Conservation (phyloP, 2,113 vertebrate species). For the Poecilia latipinna region DNA sequence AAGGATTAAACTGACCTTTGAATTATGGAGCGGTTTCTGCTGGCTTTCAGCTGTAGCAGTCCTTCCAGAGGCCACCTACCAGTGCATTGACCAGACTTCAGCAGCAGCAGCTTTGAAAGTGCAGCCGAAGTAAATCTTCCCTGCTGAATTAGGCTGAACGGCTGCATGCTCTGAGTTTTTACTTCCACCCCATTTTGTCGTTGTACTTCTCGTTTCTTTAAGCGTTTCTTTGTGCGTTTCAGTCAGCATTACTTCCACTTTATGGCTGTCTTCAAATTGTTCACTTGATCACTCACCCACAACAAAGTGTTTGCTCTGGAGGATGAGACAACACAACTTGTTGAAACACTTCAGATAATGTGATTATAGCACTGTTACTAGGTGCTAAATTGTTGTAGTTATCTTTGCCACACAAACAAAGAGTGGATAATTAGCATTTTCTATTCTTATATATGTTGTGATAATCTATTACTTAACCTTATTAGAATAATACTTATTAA, state of each 20-base stretch:
- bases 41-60: slow-evolving; percentile 5
- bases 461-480: neutral
- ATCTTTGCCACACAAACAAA: neutral
- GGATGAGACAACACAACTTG: neutral
- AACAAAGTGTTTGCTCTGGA: neutral
- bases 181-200: neutral
- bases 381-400: neutral
- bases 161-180: neutral
- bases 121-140: neutral
- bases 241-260: neutral
- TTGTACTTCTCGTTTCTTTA: neutral
- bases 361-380: neutral
- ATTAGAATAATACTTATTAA: neutral
- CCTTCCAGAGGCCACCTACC: neutral
- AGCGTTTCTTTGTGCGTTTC: neutral
- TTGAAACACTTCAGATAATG: neutral
- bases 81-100: neutral
- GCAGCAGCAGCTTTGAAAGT: neutral
- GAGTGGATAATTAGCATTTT: neutral
- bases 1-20: slow-evolving; percentile 12
- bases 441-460: neutral
- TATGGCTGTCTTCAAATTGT: neutral
- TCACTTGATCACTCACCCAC: neutral
- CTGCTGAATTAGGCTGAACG: neutral
- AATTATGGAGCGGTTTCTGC: slow-evolving; percentile 12